Evolutionary conservation across 2,888 invertebrate species (phyloP).

Genomic region (Hyles lineata): DNA sequence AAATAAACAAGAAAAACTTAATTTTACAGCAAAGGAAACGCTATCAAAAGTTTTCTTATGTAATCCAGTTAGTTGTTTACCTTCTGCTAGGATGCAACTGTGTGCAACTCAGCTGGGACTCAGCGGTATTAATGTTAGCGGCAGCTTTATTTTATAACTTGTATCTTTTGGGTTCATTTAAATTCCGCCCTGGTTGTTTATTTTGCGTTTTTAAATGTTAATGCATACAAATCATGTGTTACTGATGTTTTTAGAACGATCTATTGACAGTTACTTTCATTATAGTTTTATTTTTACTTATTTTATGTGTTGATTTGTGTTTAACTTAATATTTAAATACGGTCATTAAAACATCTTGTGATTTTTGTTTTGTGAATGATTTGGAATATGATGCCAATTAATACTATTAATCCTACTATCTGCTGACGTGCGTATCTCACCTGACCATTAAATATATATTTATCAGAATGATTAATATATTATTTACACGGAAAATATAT

Average conservation of each 20-base stretch:
- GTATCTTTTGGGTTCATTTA: slow-evolving; percentile 3
- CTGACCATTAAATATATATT: too few relatives aligned
- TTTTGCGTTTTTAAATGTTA: slow-evolving; percentile 2
- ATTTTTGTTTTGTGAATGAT: not conserved
- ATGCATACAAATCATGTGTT: not conserved
- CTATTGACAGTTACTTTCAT: not conserved
- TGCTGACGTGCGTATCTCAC: too few relatives aligned
- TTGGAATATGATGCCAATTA: not conserved
- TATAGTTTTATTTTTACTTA: too few relatives aligned
- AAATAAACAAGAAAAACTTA: too few relatives aligned
- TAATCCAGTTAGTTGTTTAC: not conserved
- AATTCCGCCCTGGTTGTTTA: not conserved
- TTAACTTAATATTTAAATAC: not conserved
- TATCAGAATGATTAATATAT: too few relatives aligned
- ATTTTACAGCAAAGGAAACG: too few relatives aligned
- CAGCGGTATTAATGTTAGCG: not conserved
- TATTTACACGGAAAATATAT: too few relatives aligned
- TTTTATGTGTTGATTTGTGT: too few relatives aligned
- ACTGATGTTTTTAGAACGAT: too few relatives aligned
- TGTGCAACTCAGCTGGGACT: not conserved
- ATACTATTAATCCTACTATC: not conserved
- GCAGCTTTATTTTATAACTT: slow-evolving; percentile 13
- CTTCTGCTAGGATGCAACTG: not conserved
- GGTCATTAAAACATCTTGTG: not conserved
- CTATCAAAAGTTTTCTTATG: not conserved